phyloP scores from a whole-genome alignment of 2,797 vertebrate genomes.

The Cirrhinus molitorella region DNA sequence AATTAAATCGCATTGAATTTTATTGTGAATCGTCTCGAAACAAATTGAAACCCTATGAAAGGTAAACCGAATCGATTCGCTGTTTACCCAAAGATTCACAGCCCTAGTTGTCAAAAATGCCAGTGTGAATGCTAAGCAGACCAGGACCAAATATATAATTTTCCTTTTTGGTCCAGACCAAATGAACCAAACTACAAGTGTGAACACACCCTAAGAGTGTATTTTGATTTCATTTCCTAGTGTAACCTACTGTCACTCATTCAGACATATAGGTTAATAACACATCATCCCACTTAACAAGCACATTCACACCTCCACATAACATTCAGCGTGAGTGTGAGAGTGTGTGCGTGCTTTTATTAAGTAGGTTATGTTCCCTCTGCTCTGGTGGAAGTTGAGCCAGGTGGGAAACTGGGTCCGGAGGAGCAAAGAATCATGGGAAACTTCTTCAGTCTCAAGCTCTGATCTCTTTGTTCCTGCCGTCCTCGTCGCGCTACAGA shows the following conservation, averaged over 20 bases:
- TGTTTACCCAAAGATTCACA: too few species aligned
- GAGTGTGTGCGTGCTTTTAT: slow-evolving; percentile 15
- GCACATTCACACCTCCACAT: slow-evolving; percentile 6
- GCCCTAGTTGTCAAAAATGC: too few species aligned
- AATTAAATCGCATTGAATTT: too few species aligned
- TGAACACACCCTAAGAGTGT: too few species aligned
- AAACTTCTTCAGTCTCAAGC: slow-evolving; percentile 15
- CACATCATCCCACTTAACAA: slow-evolving; percentile 11
- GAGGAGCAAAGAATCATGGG: slow-evolving; percentile 43
- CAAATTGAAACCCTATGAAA: too few species aligned
- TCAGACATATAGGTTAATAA: slow-evolving; percentile 7
- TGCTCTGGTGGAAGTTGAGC: slow-evolving; percentile 50
- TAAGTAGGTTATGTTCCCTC: slow-evolving; percentile 60
- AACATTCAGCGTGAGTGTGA: not conserved
- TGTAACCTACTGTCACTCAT: not conserved
- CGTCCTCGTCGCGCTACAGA: not conserved
- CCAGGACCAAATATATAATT: too few species aligned
- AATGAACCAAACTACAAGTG: too few species aligned
- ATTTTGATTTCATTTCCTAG: not conserved
- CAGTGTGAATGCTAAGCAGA: too few species aligned
- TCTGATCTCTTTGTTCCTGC: slow-evolving; percentile 8
- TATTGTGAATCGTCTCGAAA: too few species aligned
- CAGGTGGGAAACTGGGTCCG: slow-evolving; percentile 59
- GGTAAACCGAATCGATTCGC: too few species aligned
- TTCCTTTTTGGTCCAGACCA: too few species aligned